Evolutionary conservation across 2,113 vertebrate genomes (phyloP).

Genomic region (Istiophorus platypterus): DNA sequence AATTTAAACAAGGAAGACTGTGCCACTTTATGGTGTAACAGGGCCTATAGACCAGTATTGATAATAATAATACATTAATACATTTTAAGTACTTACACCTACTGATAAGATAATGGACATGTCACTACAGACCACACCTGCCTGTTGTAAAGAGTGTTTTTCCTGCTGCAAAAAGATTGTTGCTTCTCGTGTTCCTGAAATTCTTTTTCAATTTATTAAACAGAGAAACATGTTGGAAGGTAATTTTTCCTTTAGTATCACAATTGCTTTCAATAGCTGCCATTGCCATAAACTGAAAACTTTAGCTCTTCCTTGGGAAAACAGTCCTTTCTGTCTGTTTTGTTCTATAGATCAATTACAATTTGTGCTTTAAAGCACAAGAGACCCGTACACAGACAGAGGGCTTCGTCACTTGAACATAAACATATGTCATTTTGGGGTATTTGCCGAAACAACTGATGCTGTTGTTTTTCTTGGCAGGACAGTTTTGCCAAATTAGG

Average conservation of each 20-base stretch:
- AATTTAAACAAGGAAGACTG: not conserved
- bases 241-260: slow-evolving; percentile 13
- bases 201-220: slow-evolving; percentile 17
- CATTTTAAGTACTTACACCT: not conserved
- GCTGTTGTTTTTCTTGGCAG: slow-evolving; percentile 1
- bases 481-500: not conserved
- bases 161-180: not conserved
- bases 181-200: not conserved
- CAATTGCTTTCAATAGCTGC: not conserved
- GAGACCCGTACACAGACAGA: not conserved
- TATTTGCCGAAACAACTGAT: not conserved
- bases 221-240: slow-evolving; percentile 22
- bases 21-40: not conserved
- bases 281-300: not conserved
- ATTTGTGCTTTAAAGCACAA: not conserved
- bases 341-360: not conserved
- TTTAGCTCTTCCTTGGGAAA: not conserved
- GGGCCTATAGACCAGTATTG: not conserved
- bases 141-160: not conserved
- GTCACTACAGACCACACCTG: not conserved
- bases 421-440: not conserved
- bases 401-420: not conserved
- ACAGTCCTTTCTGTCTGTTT: not conserved
- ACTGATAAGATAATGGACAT: not conserved
- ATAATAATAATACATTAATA: too few species aligned